These are phyloP conservation scores for Romanomermis culicivorax DNA, from an alignment of 2,888 invertebrate species.

Conservation along the genomic window DNA sequence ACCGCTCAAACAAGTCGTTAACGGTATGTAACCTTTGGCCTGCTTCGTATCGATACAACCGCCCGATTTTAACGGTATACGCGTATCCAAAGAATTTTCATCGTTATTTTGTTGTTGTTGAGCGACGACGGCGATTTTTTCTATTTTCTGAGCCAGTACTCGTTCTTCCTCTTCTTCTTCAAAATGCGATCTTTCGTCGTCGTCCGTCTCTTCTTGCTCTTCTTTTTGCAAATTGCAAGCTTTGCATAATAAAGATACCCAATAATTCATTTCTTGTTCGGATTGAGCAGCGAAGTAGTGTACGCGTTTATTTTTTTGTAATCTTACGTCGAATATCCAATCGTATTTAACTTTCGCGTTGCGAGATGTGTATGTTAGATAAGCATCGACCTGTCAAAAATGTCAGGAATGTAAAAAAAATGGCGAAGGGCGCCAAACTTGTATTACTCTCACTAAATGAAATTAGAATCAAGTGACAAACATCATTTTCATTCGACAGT, in stretches of 20 bases:
- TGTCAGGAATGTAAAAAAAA: background rate
- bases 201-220: no score
- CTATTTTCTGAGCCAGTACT: no score
- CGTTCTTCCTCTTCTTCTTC: no score
- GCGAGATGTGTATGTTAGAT: background rate
- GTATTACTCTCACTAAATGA: no score
- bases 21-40: background rate
- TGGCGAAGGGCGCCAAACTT: background rate
- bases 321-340: background rate
- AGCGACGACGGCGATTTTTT: no score
- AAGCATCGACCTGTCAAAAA: background rate
- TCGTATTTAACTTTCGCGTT: background rate
- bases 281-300: background rate
- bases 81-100: no score
- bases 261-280: background rate
- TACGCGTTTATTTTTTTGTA: background rate
- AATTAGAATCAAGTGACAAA: no score
- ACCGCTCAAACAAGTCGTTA: background rate
- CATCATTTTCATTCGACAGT: no score
- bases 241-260: background rate
- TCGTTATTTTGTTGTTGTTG: no score
- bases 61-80: background rate
- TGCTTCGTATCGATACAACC: background rate
- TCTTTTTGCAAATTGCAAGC: background rate
- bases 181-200: no score